A percentile compares a stretch with the other conserved stretches of the same genome.
Conservation (phyloP, 37 sponge, comb jelly and placozoan species). For the Bolinopsis microptera region DNA sequence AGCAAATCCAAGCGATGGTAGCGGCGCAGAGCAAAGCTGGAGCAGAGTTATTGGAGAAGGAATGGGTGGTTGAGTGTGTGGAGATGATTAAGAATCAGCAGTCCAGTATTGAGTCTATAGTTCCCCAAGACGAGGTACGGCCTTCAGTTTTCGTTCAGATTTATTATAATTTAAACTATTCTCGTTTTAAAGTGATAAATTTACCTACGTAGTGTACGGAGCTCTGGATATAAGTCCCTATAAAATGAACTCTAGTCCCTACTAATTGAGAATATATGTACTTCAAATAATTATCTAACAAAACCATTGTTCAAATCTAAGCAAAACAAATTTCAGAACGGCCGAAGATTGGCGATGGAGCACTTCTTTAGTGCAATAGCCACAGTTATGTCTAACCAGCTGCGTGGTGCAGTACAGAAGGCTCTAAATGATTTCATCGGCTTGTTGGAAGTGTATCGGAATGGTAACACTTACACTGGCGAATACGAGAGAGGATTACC, state of each 20-base stretch:
- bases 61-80: constrained; percentile 8
- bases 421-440: constrained; percentile 79
- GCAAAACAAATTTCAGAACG: constrained; percentile 5
- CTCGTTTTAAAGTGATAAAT: too few relatives aligned
- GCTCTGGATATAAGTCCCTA: too few relatives aligned
- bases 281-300: too few relatives aligned
- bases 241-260: background rate
- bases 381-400: constrained; percentile 85
- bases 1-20: constrained; percentile 19
- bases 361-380: constrained; percentile 87
- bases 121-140: constrained; percentile 30
- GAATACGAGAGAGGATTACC: constrained; percentile 21
- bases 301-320: too few relatives aligned
- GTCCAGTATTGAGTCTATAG: background rate
- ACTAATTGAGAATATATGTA: too few relatives aligned
- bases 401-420: constrained; percentile 80
- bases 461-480: constrained; percentile 31
- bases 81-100: constrained; percentile 5
- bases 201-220: too few relatives aligned
- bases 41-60: background rate
- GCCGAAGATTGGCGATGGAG: constrained; percentile 67
- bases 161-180: background rate
- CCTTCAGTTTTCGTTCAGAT: too few relatives aligned
- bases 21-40: constrained; percentile 43
- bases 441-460: constrained; percentile 74